Percentiles rank a stretch among this genome's conserved stretches.
Evolutionary conservation across 2,888 invertebrate genomes (phyloP).

Genomic region (Rhynchonema sp.): DNA sequence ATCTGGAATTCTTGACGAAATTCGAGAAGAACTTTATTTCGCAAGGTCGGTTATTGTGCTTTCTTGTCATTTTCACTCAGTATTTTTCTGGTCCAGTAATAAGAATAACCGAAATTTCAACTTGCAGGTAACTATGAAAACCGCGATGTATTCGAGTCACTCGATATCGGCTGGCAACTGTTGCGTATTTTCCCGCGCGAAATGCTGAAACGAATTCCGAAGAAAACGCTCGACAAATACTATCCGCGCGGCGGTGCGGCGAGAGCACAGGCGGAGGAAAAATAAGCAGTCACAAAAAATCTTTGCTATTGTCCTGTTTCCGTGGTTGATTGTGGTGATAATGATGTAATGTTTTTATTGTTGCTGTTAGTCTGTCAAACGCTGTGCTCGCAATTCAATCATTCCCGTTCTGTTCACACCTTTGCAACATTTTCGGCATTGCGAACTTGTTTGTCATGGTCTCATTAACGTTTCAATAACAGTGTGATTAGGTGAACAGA

Average conservation of each 20-base stretch:
- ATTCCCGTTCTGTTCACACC: too few species aligned
- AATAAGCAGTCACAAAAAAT: too few species aligned
- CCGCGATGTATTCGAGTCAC: slow-evolving; percentile 92
- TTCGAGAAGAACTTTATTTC: slow-evolving; percentile 99
- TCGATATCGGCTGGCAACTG: slow-evolving; percentile 98
- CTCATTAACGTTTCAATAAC: too few species aligned
- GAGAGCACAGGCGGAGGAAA: neutral
- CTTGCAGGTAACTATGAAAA: slow-evolving; percentile 83
- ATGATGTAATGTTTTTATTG: too few species aligned
- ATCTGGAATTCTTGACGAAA: slow-evolving; percentile 92
- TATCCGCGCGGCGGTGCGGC: slow-evolving; percentile 60
- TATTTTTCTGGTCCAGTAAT: neutral
- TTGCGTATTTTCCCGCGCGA: slow-evolving; percentile 99
- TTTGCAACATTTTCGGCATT: too few species aligned
- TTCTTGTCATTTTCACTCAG: too few species aligned
- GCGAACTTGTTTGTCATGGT: too few species aligned
- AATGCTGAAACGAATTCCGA: slow-evolving; percentile 98
- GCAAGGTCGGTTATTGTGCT: slow-evolving; percentile 47
- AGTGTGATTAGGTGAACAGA: too few species aligned
- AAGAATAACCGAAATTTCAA: neutral
- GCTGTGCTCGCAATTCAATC: too few species aligned
- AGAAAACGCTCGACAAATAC: slow-evolving; percentile 80
- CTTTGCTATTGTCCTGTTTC: too few species aligned
- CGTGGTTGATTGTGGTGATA: too few species aligned
- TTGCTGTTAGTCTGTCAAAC: too few species aligned